Evolutionary conservation across 2,888 invertebrate species (phyloP), one percentile per base, ranked within the genome.

Genomic region (Tetragonisca angustula): DNA sequence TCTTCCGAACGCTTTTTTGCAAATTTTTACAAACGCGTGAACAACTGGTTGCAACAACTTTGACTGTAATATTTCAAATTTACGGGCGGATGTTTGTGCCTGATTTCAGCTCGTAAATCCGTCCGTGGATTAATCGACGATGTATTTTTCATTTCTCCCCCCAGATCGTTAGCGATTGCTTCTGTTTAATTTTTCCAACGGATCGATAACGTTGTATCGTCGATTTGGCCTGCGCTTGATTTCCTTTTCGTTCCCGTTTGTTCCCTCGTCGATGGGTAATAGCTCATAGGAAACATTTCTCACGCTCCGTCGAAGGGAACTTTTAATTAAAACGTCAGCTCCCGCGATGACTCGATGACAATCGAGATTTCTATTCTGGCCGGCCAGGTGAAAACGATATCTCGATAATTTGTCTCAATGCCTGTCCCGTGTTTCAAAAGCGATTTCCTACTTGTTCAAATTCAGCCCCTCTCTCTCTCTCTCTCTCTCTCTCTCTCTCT

Each of bases 301-400:
- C 80, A n/a, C 65, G 24, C 81, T 49, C 21, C 69, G 54, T 59
- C 75, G n/a, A 59, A 43, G 49, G 43, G 76, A 73, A 76, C 32
- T 83, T 81, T 73, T 83, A 76, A 81, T 83, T 83, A 73, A 83
- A 83, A 81, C 59, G 81, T 81, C 83, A 76, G 56, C 43, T 32
- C 43, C 43, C 24, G 56, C 43, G 21, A 67, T 68, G 67, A 68
- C 52, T 72, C 72, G 76, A 72, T 73, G 68, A 76, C 76, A 72
- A 81, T 73, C 52, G 76, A 27, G 24, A 70, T 61, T 54, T 75
- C 24, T 27, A 32, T 65, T 68, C 61, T 43, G 24, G 59, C 11
- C 49, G 24, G 32, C n/a, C 49, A 15, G 21, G 17, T n/a, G 59
- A 50, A 49, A 54, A 5, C 71, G 76, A 81, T 56, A 72, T 36